These are phyloP conservation scores for Urechis unicinctus DNA, from an alignment of 2,888 invertebrate species.

Conservation along the genomic window DNA sequence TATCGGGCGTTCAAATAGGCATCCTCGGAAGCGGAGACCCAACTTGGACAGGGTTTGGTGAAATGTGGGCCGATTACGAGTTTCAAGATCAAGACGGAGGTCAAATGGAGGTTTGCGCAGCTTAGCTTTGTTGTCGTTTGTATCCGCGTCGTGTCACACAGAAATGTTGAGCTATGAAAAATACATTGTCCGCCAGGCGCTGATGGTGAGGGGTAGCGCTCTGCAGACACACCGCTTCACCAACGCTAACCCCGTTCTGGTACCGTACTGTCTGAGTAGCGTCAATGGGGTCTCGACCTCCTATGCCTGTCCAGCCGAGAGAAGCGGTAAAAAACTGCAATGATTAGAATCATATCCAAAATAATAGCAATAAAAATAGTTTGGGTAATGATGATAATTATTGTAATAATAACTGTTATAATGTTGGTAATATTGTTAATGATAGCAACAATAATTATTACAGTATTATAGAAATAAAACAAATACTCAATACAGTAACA, in stretches of 20 bases:
- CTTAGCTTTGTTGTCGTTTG: neutral
- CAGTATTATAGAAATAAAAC: no score
- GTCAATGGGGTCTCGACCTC: slow-evolving; percentile 23
- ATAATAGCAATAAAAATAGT: no score
- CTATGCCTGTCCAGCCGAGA: slow-evolving; percentile 26
- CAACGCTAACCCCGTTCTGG: slow-evolving; percentile 27
- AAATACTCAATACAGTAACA: no score
- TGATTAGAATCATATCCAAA: no score
- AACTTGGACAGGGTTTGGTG: slow-evolving; percentile 28
- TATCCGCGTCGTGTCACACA: neutral
- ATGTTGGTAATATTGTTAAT: no score
- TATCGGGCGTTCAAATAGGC: slow-evolving; percentile 28
- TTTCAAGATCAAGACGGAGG: slow-evolving; percentile 25
- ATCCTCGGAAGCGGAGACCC: slow-evolving; percentile 28
- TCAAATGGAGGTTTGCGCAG: slow-evolving; percentile 27
- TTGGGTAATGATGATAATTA: no score
- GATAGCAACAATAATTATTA: no score
- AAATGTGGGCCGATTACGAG: slow-evolving; percentile 29
- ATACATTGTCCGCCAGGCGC: slow-evolving; percentile 23
- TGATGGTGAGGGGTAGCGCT: slow-evolving; percentile 27
- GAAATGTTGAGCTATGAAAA: no score
- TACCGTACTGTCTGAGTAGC: slow-evolving; percentile 27
- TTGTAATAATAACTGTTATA: no score
- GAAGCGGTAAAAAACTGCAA: slow-evolving; percentile 24
- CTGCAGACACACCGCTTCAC: slow-evolving; percentile 28